A percentile compares a stretch with the other conserved stretches of the same genome.
Conservation (phyloP, 2,888 invertebrate species). For the Drosophila macrospina region DNA sequence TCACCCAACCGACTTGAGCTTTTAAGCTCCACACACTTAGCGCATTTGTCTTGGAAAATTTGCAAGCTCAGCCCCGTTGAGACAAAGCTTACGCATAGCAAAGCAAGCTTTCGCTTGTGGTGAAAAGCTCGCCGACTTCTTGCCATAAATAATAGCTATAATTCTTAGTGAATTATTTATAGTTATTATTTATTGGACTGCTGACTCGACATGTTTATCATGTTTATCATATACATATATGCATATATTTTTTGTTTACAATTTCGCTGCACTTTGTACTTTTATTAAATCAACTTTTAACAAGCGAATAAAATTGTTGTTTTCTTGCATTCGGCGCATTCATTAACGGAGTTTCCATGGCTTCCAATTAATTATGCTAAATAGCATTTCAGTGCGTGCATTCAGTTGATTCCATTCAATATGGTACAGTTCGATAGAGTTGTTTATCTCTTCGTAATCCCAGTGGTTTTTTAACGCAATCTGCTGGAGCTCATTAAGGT, state of each 20-base stretch:
- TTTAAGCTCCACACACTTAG: neutral
- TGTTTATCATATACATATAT: too few species aligned
- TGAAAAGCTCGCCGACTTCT: neutral
- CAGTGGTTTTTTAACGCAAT: neutral
- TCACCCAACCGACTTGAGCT: neutral
- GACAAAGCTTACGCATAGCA: neutral
- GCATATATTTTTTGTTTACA: neutral
- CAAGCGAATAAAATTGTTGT: too few species aligned
- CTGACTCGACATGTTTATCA: neutral
- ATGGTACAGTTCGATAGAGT: neutral
- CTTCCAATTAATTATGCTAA: constrained; percentile 24
- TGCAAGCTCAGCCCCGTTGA: neutral
- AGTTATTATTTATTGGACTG: too few species aligned
- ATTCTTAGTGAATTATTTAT: neutral
- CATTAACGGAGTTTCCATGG: constrained; percentile 1
- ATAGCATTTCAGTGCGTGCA: neutral
- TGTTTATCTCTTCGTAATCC: too few species aligned
- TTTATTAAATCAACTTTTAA: too few species aligned
- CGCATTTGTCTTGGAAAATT: neutral
- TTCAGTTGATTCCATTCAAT: neutral
- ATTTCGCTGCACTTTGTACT: too few species aligned
- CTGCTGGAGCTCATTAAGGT: constrained; percentile 2
- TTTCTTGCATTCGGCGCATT: too few species aligned
- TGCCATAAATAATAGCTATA: neutral
- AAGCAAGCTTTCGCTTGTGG: neutral